Evolutionary conservation across 2,113 vertebrate species (phyloP).

Genomic region (Hippocampus barbouri): DNA sequence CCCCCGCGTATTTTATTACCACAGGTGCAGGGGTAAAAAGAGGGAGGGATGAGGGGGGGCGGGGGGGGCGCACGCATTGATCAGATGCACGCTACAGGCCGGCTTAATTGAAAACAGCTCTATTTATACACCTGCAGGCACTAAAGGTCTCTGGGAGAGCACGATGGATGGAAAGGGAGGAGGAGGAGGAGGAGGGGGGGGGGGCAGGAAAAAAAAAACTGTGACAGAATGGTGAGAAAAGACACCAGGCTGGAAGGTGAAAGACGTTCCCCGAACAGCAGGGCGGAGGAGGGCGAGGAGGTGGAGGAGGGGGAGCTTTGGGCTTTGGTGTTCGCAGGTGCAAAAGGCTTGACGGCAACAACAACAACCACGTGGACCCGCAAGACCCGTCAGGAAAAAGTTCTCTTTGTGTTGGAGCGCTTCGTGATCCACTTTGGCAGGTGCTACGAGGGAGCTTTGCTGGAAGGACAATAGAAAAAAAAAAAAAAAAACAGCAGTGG

Average conservation of each 20-base stretch:
- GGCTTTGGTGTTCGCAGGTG: conserved; percentile 36
- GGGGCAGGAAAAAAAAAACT: conserved; percentile 20
- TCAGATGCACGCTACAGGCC: conserved; percentile 75
- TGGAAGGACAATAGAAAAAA: background rate
- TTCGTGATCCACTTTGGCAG: background rate
- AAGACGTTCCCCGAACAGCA: conserved; percentile 47
- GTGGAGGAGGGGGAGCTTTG: conserved; percentile 8
- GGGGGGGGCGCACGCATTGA: conserved; percentile 62
- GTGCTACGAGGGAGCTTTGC: background rate
- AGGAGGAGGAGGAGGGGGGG: conserved; percentile 47
- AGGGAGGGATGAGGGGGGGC: background rate
- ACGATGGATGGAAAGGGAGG: conserved; percentile 44
- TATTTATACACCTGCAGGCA: conserved; percentile 84
- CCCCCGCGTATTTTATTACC: conserved; percentile 78
- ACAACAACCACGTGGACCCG: background rate
- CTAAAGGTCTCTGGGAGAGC: conserved; percentile 70
- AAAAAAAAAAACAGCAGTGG: background rate
- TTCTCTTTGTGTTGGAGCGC: background rate
- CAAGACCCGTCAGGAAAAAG: conserved; percentile 1
- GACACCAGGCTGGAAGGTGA: conserved; percentile 40
- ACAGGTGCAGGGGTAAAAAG: conserved; percentile 74
- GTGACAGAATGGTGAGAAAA: conserved; percentile 54
- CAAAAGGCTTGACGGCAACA: conserved; percentile 1
- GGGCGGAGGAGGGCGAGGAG: conserved; percentile 21
- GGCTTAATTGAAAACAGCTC: conserved; percentile 79